phyloP scores from a whole-genome alignment of 1,140 invertebrate genomes.

The Drosophila pandora region DNA sequence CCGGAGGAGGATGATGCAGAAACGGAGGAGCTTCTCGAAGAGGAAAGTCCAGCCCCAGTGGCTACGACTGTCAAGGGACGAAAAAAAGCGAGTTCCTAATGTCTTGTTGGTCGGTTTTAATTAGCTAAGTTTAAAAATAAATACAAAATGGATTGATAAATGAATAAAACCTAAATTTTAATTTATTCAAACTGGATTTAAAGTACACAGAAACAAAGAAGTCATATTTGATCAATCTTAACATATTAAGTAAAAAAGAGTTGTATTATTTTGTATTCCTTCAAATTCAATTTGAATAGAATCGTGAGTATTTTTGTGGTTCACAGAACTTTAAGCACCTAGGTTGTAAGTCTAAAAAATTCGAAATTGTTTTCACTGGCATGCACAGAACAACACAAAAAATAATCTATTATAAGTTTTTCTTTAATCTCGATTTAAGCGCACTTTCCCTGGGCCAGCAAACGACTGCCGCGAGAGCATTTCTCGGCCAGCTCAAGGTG shows the following conservation, averaged over 20 bases:
- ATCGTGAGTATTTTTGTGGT: constrained; percentile 3
- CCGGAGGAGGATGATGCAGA: constrained; percentile 71
- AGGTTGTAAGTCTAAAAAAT: constrained; percentile 10
- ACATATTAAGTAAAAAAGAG: neutral
- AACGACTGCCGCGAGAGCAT: constrained; percentile 66
- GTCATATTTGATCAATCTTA: neutral
- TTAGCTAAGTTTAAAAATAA: neutral
- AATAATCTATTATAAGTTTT: neutral
- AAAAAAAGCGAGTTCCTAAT: constrained; percentile 39
- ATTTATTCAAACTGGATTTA: neutral
- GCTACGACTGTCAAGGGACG: constrained; percentile 3
- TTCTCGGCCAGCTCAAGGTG: constrained; percentile 63
- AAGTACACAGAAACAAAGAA: neutral
- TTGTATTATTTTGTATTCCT: neutral
- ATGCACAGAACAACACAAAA: neutral
- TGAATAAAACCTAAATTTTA: neutral
- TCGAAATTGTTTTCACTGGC: neutral
- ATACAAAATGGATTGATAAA: neutral
- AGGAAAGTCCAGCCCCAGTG: neutral
- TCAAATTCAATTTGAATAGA: neutral
- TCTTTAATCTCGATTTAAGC: neutral
- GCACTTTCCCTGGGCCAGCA: constrained; percentile 48
- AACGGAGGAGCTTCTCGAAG: constrained; percentile 55
- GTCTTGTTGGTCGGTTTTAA: neutral
- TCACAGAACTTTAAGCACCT: neutral